phyloP scores from a whole-genome alignment of 1,140 invertebrate genomes.

The Pseudachorutes palmiensis region DNA sequence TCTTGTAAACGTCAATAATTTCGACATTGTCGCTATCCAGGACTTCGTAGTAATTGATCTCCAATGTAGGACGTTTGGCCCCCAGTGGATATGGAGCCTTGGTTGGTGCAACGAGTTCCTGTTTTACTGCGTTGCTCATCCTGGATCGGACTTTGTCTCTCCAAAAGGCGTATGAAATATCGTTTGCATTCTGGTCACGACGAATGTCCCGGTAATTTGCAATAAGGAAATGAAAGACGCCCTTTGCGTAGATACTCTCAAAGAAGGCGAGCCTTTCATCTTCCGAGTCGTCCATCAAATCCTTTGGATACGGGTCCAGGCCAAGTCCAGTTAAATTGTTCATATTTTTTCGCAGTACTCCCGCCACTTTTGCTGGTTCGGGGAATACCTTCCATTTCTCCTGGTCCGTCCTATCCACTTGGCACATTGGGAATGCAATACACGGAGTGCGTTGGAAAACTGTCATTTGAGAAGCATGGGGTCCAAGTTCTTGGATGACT shows the following conservation, averaged over 20 bases:
- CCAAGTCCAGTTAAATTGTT: no score
- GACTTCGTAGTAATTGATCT: slow-evolving; percentile 14
- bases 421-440: slow-evolving; percentile 16
- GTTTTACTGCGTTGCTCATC: neutral
- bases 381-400: slow-evolving; percentile 1
- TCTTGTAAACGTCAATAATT: slow-evolving; percentile 14
- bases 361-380: neutral
- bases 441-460: slow-evolving; percentile 23
- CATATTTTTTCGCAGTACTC: no score
- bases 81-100: neutral
- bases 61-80: slow-evolving; percentile 6
- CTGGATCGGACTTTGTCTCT: slow-evolving; percentile 1
- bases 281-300: no score
- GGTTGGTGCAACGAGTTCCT: neutral
- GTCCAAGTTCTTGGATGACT: slow-evolving; percentile 22
- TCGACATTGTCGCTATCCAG: slow-evolving; percentile 16
- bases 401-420: neutral
- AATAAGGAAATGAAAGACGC: no score
- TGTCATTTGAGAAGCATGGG: slow-evolving; percentile 8
- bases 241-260: neutral
- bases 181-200: slow-evolving; percentile 11
- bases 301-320: no score
- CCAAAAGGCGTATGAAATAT: slow-evolving; percentile 12
- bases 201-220: no score
- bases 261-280: slow-evolving; percentile 2